Evolutionary conservation across 2,888 invertebrate genomes (phyloP).

Genomic region (Pheosia tremula): DNA sequence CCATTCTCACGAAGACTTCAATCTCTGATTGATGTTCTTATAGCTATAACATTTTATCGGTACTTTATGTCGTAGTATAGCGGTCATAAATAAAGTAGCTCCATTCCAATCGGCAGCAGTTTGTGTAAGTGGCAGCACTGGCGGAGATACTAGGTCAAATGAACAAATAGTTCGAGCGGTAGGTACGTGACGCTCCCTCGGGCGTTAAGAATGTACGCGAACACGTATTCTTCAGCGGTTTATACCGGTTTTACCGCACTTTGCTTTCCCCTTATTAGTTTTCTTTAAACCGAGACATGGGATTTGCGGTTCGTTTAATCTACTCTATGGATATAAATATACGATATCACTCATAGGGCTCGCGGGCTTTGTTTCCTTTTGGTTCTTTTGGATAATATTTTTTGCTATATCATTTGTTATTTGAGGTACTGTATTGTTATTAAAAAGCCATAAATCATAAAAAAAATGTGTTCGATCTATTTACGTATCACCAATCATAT

Average conservation of each 20-base stretch:
- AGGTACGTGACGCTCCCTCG: conserved; percentile 18
- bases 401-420: too few relatives aligned
- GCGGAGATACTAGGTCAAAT: conserved; percentile 20
- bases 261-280: conserved; percentile 15
- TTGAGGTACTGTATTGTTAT: too few relatives aligned
- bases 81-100: conserved; percentile 8
- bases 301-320: conserved; percentile 1
- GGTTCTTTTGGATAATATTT: background rate
- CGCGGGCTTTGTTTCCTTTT: background rate
- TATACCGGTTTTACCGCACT: conserved; percentile 23
- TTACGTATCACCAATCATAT: background rate
- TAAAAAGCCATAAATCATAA: too few relatives aligned
- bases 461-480: background rate
- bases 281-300: conserved; percentile 12
- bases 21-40: background rate
- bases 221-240: conserved; percentile 21
- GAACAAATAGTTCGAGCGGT: conserved; percentile 25
- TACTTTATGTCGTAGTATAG: conserved; percentile 4
- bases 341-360: background rate
- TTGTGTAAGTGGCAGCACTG: conserved; percentile 14
- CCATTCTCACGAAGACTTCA: background rate
- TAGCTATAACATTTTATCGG: conserved; percentile 6
- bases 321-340: background rate
- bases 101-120: conserved; percentile 11
- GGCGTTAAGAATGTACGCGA: conserved; percentile 19